Base-by-base conservation (phyloP, 2,797 vertebrate genomes). In the Sebastes diploproa region DNA sequence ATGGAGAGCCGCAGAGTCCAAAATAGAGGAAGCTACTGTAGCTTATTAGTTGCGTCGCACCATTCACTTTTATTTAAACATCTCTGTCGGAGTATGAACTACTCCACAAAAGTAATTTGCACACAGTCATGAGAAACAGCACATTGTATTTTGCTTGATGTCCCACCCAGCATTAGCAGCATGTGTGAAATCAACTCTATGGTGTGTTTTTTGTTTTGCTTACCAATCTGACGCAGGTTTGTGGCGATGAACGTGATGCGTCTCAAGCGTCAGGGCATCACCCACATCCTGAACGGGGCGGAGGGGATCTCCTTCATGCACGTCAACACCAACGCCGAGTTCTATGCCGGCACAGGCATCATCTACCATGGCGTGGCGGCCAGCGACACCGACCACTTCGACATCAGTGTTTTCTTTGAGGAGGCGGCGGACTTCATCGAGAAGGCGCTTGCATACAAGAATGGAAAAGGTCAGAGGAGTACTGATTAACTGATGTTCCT, bases 231-330 rank as follows among this genome's bases (percentile, higher is more conserved):
- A 9, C 71, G 42, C 89, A 96, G 98, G 86, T 96, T 96, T 88
- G 95, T 96, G 83, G 98, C 97, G 13, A 97, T 94, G 77, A 96
- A 97, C 64, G 94, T 95, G 42, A 85, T 82, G 84, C 96, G 91
- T 78, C 90, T 99, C 81, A 96, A 96, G 90, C 96, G 89, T 2
- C 91, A 97, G 86, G 96, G 97, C 65, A 95, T 99, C 91, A 99
- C 97, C 6, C 98, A 99, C 12, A 86, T 99, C 86, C 95, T 99
- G 87, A 99, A 99, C 1, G 96, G 96, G 0, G 98, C 98, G 0
- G 97, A 99, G 78, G 98, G 98, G 58, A 96, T 96, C 85, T 99
- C 98, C 34, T 96, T 97, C 88, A 99, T 99, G 98, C 98, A 99
- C 1, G 98, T 99, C 83, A 97, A 99, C 93, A 99, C 98, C 42